Conservation (phyloP, 2,797 vertebrate genomes). For the Australoheros facetus region DNA sequence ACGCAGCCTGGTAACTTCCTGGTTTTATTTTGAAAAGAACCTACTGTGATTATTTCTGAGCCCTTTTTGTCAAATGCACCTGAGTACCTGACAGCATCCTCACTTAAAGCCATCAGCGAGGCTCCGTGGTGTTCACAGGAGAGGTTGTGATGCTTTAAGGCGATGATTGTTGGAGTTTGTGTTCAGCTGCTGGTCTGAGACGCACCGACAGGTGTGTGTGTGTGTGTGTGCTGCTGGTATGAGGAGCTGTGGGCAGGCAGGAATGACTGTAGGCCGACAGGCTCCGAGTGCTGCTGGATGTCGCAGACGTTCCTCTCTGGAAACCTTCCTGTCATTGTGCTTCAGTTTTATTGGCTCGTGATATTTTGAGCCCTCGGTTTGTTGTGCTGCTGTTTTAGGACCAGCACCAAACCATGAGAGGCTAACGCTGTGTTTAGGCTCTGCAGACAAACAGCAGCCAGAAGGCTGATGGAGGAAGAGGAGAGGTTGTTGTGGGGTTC, state of each 20-base stretch:
- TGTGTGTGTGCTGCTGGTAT: constrained; percentile 20
- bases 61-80: background rate
- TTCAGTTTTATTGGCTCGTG: background rate
- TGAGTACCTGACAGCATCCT: background rate
- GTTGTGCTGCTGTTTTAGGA: background rate
- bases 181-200: background rate
- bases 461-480: too few relatives aligned
- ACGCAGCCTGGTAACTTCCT: background rate
- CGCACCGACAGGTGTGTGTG: background rate
- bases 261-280: constrained; percentile 55
- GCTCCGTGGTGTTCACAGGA: background rate
- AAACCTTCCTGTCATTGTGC: too few relatives aligned
- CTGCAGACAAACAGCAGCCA: background rate
- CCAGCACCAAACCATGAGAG: background rate
- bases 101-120: background rate
- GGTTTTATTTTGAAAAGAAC: background rate
- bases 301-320: background rate
- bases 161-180: background rate
- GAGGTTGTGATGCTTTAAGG: background rate
- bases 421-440: background rate
- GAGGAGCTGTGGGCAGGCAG: constrained; percentile 54
- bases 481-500: too few relatives aligned
- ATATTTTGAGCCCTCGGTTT: background rate
- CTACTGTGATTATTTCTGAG: background rate
- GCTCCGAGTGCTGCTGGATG: background rate